Evolutionary conservation across 2,113 vertebrate species (phyloP).

Genomic region (Pelmatolapia mariae): DNA sequence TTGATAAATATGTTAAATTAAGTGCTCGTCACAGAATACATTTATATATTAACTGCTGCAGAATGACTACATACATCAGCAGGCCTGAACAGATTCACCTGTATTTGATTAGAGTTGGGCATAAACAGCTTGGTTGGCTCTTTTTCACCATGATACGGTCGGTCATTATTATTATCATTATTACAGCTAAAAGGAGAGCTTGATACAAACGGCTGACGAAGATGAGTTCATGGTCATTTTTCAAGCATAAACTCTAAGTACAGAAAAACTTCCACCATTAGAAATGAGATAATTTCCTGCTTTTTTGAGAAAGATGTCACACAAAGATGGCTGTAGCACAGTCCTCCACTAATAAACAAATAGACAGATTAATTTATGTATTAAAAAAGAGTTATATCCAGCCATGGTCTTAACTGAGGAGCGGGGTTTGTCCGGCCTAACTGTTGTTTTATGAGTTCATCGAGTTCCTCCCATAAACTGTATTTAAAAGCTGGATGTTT

Average conservation of each 20-base stretch:
- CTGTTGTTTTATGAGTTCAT: neutral
- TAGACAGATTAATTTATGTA: neutral
- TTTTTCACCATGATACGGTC: neutral
- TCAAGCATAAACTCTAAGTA: neutral
- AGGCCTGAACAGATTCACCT: neutral
- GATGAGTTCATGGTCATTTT: neutral
- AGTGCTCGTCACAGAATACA: neutral
- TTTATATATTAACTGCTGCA: neutral
- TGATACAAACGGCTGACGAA: neutral
- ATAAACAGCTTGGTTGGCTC: neutral
- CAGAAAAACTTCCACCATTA: neutral
- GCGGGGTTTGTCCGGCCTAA: neutral
- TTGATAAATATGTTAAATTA: neutral
- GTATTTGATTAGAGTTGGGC: neutral
- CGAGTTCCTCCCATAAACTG: neutral
- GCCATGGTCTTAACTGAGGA: neutral
- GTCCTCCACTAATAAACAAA: neutral
- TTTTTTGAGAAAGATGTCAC: neutral
- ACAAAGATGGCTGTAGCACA: neutral
- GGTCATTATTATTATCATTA: neutral
- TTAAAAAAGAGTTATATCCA: fast-evolving
- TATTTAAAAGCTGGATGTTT: neutral
- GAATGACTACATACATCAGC: neutral
- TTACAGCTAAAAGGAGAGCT: neutral
- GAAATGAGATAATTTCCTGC: neutral